Conservation (phyloP, 1,140 invertebrate species). For the Heterodera schachtii region DNA sequence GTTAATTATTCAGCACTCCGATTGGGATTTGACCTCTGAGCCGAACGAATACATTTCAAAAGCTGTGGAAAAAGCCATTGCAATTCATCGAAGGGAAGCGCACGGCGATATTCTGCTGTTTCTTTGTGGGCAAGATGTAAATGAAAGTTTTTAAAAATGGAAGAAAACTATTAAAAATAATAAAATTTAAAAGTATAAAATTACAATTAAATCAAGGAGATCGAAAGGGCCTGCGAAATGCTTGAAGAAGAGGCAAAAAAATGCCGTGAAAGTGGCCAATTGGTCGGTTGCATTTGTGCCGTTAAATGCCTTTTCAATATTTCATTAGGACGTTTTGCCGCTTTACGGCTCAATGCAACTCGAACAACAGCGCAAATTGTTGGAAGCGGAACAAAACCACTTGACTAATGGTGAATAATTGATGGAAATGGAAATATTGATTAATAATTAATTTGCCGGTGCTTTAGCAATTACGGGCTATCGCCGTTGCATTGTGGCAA, state of each 20-base stretch:
- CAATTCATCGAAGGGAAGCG: slow-evolving; percentile 93
- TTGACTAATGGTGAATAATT: no score
- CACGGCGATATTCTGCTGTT: slow-evolving; percentile 84
- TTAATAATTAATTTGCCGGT: no score
- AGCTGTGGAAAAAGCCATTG: slow-evolving; percentile 91
- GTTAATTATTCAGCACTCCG: slow-evolving; percentile 77
- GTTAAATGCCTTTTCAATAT: slow-evolving; percentile 6
- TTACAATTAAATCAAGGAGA: slow-evolving; percentile 71
- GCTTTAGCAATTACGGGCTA: background rate
- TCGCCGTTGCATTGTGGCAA: slow-evolving; percentile 72
- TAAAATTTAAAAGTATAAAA: no score
- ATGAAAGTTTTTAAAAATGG: slow-evolving; percentile 71
- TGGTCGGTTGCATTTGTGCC: slow-evolving; percentile 77
- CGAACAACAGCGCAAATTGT: slow-evolving; percentile 78
- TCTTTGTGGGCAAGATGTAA: slow-evolving; percentile 74
- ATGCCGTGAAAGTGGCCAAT: slow-evolving; percentile 79
- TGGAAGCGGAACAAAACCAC: no score
- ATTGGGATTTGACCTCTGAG: slow-evolving; percentile 13
- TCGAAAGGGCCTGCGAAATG: slow-evolving; percentile 73
- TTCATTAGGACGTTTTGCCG: slow-evolving; percentile 42
- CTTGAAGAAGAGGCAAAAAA: slow-evolving; percentile 72
- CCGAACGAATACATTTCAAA: background rate
- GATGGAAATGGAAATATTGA: no score
- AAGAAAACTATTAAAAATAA: background rate
- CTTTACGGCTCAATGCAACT: slow-evolving; percentile 85